A percentile compares a stretch with the other conserved stretches of the same genome.
These are phyloP conservation scores for Haliclona indistincta DNA, from an alignment of 37 sponge, comb jelly and placozoan genomes.

Conservation along the genomic window DNA sequence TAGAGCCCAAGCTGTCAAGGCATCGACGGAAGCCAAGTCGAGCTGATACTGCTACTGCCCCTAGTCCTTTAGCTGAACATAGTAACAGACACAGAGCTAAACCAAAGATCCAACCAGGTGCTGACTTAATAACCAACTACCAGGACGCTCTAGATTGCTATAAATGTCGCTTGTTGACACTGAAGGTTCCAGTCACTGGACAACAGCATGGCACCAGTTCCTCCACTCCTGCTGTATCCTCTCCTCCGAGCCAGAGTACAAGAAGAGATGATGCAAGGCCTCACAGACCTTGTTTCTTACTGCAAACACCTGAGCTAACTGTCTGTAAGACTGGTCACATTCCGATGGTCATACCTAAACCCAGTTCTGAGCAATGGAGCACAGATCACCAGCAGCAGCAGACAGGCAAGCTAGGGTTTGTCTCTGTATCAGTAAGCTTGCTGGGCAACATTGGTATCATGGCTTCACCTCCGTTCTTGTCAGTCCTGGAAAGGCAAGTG, in stretches of 20 bases:
- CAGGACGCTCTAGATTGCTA: neutral
- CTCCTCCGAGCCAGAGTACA: neutral
- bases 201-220: too few relatives aligned
- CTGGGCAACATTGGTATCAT: constrained; percentile 6
- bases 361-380: neutral
- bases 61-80: neutral
- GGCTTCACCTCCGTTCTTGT: constrained; percentile 28
- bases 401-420: too few relatives aligned
- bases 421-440: constrained; percentile 19
- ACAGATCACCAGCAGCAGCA: neutral
- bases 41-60: neutral
- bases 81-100: neutral
- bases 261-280: neutral
- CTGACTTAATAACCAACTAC: neutral
- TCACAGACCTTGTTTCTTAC: neutral
- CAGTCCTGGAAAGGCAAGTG: constrained; percentile 24
- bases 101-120: neutral
- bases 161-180: neutral
- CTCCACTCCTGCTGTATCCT: neutral
- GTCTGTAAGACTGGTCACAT: neutral
- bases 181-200: constrained; percentile 3
- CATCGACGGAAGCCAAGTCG: constrained; percentile 33
- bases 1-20: neutral
- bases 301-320: neutral
- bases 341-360: too few relatives aligned